Percentiles rank a stretch among this genome's conserved stretches.
Conservation (phyloP, 2,888 invertebrate genomes). For the Tanytarsus gracilentus region DNA sequence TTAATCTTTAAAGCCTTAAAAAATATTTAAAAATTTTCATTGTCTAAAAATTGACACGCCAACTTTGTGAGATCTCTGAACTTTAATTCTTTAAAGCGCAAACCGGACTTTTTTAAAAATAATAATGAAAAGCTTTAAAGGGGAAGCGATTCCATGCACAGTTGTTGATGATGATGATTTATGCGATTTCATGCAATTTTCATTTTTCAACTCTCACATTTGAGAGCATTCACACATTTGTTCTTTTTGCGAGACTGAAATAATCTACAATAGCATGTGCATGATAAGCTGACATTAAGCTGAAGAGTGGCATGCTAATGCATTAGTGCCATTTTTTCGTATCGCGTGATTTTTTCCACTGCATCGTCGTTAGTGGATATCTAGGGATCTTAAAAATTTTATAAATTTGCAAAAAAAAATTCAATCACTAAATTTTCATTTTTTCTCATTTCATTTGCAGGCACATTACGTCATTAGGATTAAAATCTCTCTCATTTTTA, state of each 20-base stretch:
- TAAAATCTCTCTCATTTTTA: neutral
- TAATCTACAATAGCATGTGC: neutral
- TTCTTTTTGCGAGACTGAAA: too few relatives aligned
- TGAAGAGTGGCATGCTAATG: neutral
- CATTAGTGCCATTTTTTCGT: neutral
- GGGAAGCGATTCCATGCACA: neutral
- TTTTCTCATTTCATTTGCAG: neutral
- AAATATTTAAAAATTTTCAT: too few relatives aligned
- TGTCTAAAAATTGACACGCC: too few relatives aligned
- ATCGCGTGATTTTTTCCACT: too few relatives aligned
- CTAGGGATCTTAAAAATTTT: too few relatives aligned
- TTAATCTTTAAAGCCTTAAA: too few relatives aligned
- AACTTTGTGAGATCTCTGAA: too few relatives aligned
- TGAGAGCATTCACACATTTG: neutral
- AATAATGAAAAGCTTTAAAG: too few relatives aligned
- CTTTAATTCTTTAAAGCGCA: too few relatives aligned
- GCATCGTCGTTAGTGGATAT: too few relatives aligned
- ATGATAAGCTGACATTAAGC: neutral
- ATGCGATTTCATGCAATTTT: conserved; percentile 8
- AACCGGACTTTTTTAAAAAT: too few relatives aligned
- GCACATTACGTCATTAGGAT: conserved; percentile 15
- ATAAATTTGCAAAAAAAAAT: too few relatives aligned
- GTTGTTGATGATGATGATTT: neutral
- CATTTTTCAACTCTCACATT: conserved; percentile 4
- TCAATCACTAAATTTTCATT: neutral